Conservation (phyloP, 64 coral and sea anemone genomes). For the Porites lutea region DNA sequence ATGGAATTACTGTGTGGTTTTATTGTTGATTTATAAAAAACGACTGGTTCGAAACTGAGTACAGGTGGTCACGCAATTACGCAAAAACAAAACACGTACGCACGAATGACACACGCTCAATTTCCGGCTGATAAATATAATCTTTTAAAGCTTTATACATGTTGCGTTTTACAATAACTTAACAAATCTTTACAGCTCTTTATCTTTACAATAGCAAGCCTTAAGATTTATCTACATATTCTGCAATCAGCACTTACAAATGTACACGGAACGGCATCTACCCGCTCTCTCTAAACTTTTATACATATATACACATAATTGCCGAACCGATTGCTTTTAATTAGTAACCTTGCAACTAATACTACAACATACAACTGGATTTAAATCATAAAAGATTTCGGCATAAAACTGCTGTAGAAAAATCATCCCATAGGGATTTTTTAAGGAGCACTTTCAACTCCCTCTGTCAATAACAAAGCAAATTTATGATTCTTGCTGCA, state of each 20-base stretch:
- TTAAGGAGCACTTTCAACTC: neutral
- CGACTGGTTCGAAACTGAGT: constrained; percentile 39
- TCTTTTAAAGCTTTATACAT: constrained; percentile 17
- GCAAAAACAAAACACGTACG: constrained; percentile 47
- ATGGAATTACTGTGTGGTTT: neutral
- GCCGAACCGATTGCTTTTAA: neutral
- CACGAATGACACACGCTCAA: constrained; percentile 47
- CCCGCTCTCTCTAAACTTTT: neutral
- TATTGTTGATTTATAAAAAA: neutral
- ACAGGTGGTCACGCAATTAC: constrained; percentile 41
- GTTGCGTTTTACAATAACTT: constrained; percentile 37
- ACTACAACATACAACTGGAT: neutral
- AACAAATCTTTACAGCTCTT: constrained; percentile 17
- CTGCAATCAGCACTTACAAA: constrained; percentile 30
- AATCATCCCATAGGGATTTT: constrained; percentile 33
- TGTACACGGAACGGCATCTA: neutral
- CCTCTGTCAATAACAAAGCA: constrained; percentile 4
- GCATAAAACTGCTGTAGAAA: constrained; percentile 11
- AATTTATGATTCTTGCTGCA: neutral
- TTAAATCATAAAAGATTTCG: neutral
- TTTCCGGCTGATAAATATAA: constrained; percentile 33
- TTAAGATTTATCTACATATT: constrained; percentile 20
- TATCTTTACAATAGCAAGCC: neutral
- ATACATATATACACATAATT: neutral
- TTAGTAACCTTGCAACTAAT: neutral